Evolutionary conservation across 2,113 vertebrate species (phyloP).

Genomic region (Oryzias javanicus): DNA sequence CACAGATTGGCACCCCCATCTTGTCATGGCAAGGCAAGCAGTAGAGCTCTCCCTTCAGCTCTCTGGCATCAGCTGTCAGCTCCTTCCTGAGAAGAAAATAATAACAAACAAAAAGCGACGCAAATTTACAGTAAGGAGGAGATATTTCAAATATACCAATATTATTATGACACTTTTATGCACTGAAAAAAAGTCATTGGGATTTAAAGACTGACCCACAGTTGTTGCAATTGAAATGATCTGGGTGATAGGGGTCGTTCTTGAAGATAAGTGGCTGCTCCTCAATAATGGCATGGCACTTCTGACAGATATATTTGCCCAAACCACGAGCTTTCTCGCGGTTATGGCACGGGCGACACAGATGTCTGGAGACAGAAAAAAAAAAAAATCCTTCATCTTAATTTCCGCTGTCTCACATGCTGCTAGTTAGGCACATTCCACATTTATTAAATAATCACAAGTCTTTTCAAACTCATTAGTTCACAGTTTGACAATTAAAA

Average conservation of each 20-base stretch:
- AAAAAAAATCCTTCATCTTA: slow-evolving; percentile 12
- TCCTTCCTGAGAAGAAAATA: slow-evolving; percentile 83
- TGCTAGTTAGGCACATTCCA: slow-evolving; percentile 8
- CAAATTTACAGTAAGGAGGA: background rate
- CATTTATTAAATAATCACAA: slow-evolving; percentile 9
- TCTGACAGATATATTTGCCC: slow-evolving; percentile 98
- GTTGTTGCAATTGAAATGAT: slow-evolving; percentile 98
- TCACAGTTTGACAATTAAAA: slow-evolving; percentile 16
- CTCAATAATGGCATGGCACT: slow-evolving; percentile 97
- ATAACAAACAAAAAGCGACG: background rate
- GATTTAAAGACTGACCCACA: slow-evolving; percentile 84
- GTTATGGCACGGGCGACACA: slow-evolving; percentile 96
- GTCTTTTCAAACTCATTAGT: slow-evolving; percentile 18
- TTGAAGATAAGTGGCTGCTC: slow-evolving; percentile 97
- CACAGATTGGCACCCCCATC: slow-evolving; percentile 98
- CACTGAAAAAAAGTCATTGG: background rate
- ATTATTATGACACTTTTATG: background rate
- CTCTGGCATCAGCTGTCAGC: slow-evolving; percentile 92
- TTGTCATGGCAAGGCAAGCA: slow-evolving; percentile 98
- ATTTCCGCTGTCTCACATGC: slow-evolving; percentile 3
- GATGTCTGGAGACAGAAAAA: slow-evolving; percentile 77
- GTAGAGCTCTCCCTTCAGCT: slow-evolving; percentile 95
- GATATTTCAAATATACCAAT: background rate
- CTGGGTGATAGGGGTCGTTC: slow-evolving; percentile 97
- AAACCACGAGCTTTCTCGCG: slow-evolving; percentile 95